phyloP scores from a whole-genome alignment of 2,113 vertebrate species.

The Kryptolebias marmoratus region DNA sequence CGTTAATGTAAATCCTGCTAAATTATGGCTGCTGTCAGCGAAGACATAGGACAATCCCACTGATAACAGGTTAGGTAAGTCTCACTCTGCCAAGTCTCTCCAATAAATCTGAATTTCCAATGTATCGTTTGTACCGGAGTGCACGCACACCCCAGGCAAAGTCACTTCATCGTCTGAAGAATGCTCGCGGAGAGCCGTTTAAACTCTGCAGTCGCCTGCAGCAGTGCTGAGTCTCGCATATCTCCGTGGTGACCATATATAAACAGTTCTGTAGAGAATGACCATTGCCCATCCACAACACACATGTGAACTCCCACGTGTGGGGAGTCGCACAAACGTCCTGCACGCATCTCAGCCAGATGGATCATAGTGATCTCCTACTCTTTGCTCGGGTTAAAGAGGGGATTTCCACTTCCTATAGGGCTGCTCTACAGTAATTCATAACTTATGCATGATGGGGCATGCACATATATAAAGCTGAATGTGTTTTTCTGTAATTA shows the following conservation, averaged over 20 bases:
- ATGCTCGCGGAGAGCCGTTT: background rate
- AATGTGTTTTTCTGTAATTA: slow-evolving; percentile 1
- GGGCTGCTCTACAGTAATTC: slow-evolving; percentile 35
- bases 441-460: slow-evolving; percentile 35
- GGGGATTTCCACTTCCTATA: slow-evolving; percentile 68
- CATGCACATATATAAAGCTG: background rate
- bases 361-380: slow-evolving; percentile 45
- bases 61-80: slow-evolving; percentile 33
- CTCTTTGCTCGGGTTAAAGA: slow-evolving; percentile 40
- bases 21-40: slow-evolving; percentile 27
- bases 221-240: slow-evolving; percentile 36
- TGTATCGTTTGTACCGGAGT: slow-evolving; percentile 9
- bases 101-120: slow-evolving; percentile 27
- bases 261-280: slow-evolving; percentile 55
- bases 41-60: slow-evolving; percentile 3
- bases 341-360: slow-evolving; percentile 33
- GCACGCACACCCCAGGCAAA: slow-evolving; percentile 34
- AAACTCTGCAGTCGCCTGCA: slow-evolving; percentile 2
- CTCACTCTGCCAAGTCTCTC: slow-evolving; percentile 31
- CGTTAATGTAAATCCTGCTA: slow-evolving; percentile 8
- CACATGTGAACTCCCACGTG: slow-evolving; percentile 30
- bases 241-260: slow-evolving; percentile 57
- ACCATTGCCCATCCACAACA: slow-evolving; percentile 28
- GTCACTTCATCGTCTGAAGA: slow-evolving; percentile 13
- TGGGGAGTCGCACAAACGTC: slow-evolving; percentile 5